Conservation (phyloP, 2,797 vertebrate species). For the Anisognathus igniventris region DNA sequence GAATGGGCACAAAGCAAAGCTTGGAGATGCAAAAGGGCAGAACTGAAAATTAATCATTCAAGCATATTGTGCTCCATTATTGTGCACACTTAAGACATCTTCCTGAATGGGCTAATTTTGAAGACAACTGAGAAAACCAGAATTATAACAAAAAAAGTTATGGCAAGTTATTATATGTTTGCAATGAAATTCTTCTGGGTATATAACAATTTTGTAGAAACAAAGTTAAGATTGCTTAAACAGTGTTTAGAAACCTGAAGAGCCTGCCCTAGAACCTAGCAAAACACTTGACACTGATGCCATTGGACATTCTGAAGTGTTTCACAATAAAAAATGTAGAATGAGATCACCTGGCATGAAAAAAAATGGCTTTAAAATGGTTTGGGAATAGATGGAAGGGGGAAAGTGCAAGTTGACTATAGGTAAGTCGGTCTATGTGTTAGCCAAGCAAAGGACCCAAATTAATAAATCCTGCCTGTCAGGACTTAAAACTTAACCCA, state of each 20-base stretch:
- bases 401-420: background rate
- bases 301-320: background rate
- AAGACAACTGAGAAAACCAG: background rate
- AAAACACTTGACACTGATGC: background rate
- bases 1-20: background rate
- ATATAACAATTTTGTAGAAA: background rate
- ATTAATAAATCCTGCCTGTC: background rate
- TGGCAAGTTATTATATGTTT: background rate
- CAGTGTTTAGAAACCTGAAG: background rate
- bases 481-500: background rate
- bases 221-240: background rate
- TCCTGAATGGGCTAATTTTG: background rate
- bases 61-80: background rate
- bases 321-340: background rate
- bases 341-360: background rate
- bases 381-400: background rate
- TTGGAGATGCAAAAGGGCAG: background rate
- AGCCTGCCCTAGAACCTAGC: background rate
- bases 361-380: background rate
- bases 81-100: background rate
- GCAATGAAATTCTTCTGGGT: background rate
- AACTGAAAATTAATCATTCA: background rate
- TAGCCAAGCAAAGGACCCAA: background rate
- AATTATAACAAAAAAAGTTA: background rate
- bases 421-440: background rate